Conservation (phyloP, 2,888 invertebrate genomes). For the Alloscopus bannaensis region DNA sequence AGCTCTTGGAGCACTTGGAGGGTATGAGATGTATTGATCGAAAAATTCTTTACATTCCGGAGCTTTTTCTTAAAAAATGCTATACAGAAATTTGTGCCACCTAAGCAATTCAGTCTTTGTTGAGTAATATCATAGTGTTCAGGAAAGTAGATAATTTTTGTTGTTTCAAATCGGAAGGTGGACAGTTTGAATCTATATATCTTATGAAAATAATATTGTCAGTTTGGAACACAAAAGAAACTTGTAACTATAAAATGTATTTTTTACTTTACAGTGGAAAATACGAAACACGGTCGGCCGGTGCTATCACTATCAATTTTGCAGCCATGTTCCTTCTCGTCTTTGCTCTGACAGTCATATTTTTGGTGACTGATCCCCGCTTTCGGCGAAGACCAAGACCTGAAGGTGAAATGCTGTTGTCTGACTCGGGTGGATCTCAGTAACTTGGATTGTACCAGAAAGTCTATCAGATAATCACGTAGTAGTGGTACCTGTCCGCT, state of each 20-base stretch:
- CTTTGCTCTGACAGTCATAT: slow-evolving; percentile 64
- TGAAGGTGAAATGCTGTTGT: slow-evolving; percentile 70
- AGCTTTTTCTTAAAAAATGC: too few relatives aligned
- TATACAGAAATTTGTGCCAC: too few relatives aligned
- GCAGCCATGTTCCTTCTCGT: slow-evolving; percentile 69
- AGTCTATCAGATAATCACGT: too few relatives aligned
- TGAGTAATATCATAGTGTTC: too few relatives aligned
- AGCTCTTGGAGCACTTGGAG: slow-evolving; percentile 63
- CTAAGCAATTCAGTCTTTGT: too few relatives aligned
- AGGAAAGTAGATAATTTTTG: too few relatives aligned
- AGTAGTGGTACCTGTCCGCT: too few relatives aligned
- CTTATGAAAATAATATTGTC: too few relatives aligned
- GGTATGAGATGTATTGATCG: slow-evolving; percentile 53
- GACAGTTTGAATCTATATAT: too few relatives aligned
- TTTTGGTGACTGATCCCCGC: slow-evolving; percentile 65
- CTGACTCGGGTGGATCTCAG: slow-evolving; percentile 63
- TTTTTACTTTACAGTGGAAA: slow-evolving; percentile 36
- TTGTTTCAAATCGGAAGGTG: too few relatives aligned
- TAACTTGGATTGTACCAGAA: slow-evolving; percentile 16
- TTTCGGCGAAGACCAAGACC: slow-evolving; percentile 70
- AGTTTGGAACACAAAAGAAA: too few relatives aligned
- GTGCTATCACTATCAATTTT: slow-evolving; percentile 66
- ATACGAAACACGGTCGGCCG: slow-evolving; percentile 50
- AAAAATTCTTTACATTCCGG: slow-evolving; percentile 37
- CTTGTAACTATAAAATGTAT: too few relatives aligned